Evolutionary conservation across 2,113 vertebrate genomes (phyloP).

Genomic region (Corydoras sp.): DNA sequence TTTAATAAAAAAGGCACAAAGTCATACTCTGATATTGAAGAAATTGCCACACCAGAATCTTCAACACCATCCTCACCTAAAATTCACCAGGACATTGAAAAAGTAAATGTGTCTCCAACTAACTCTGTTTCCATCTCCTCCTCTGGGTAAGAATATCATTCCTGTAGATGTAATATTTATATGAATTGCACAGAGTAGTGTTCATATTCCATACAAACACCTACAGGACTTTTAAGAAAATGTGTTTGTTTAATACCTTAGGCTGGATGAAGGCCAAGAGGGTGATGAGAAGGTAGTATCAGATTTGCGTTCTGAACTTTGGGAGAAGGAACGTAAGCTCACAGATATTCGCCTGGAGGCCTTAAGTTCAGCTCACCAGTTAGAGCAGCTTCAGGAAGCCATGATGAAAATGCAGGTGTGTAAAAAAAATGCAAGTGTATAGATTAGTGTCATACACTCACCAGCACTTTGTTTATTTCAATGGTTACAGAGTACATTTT

Average conservation of each 20-base stretch:
- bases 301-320: slow-evolving; percentile 85
- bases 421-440: neutral
- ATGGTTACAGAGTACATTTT: no score
- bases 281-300: slow-evolving; percentile 87
- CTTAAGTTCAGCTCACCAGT: slow-evolving; percentile 88
- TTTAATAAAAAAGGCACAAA: slow-evolving; percentile 96
- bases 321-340: slow-evolving; percentile 96
- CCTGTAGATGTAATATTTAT: no score
- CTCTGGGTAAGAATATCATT: slow-evolving; percentile 60
- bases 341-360: slow-evolving; percentile 94
- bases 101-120: slow-evolving; percentile 65
- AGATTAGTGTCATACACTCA: no score
- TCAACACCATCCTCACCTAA: slow-evolving; percentile 92
- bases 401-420: slow-evolving; percentile 95
- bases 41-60: slow-evolving; percentile 89
- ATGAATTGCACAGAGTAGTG: no score
- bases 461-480: no score
- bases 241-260: slow-evolving; percentile 11
- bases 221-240: neutral
- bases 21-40: slow-evolving; percentile 93
- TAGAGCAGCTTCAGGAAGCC: slow-evolving; percentile 92
- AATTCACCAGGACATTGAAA: slow-evolving; percentile 66
- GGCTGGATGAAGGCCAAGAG: slow-evolving; percentile 49
- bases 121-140: slow-evolving; percentile 67
- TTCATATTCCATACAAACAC: no score